Conservation (phyloP, 2,888 invertebrate species). For the Hirtodrosophila alboralis region DNA sequence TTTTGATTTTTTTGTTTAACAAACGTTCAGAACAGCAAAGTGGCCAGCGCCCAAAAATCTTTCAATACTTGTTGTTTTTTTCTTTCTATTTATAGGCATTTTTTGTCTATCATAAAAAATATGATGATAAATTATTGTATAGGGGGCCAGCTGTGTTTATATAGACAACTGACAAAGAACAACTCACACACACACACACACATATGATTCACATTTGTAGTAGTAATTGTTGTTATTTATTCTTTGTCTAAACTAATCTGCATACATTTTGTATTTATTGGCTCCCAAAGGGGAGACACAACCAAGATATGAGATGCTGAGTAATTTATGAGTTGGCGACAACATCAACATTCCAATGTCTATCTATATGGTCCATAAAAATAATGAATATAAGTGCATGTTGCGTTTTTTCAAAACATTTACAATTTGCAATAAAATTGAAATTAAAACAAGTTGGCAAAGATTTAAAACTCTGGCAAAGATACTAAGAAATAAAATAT, state of each 20-base stretch:
- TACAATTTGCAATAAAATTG: neutral
- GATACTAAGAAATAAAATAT: no score
- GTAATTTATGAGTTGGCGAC: slow-evolving; percentile 43
- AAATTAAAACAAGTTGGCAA: no score
- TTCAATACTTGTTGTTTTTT: slow-evolving; percentile 10
- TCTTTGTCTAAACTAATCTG: slow-evolving; percentile 20
- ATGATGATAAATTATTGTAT: slow-evolving; percentile 51
- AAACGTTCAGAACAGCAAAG: slow-evolving; percentile 21
- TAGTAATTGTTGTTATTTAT: slow-evolving; percentile 1
- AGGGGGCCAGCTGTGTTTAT: slow-evolving; percentile 39
- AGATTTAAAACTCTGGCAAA: no score
- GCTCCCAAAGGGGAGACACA: slow-evolving; percentile 8
- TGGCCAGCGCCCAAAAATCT: slow-evolving; percentile 32
- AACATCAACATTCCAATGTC: slow-evolving; percentile 29
- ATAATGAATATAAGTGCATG: slow-evolving; percentile 8
- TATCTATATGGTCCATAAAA: slow-evolving; percentile 18
- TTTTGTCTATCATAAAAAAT: slow-evolving; percentile 47
- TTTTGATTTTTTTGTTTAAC: slow-evolving; percentile 14
- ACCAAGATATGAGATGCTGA: slow-evolving; percentile 27
- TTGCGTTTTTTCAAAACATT: slow-evolving; percentile 3
- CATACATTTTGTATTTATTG: slow-evolving; percentile 5
- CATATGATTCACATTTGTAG: slow-evolving; percentile 27
- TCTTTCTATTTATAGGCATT: slow-evolving; percentile 32
- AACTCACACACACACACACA: neutral
- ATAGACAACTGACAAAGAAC: slow-evolving; percentile 11